Evolutionary conservation across 2,888 invertebrate genomes (phyloP).

Genomic region (Rhodophaea formosa): DNA sequence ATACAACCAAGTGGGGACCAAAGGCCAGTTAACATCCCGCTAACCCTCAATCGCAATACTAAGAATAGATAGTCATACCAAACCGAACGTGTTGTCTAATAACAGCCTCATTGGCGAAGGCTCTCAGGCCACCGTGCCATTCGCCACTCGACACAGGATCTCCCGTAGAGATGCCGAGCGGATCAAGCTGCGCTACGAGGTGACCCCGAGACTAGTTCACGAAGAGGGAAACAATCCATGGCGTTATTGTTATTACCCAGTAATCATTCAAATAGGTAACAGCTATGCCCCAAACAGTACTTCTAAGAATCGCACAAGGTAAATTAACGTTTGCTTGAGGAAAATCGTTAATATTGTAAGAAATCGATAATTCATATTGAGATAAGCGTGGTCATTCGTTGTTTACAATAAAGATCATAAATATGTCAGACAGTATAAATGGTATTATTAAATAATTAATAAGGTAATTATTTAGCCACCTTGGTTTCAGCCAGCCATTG

Average conservation of each 20-base stretch:
- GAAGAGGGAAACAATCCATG: conserved; percentile 42
- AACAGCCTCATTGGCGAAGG: conserved; percentile 76
- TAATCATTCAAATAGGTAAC: background rate
- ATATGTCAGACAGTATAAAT: conserved; percentile 7
- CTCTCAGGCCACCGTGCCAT: conserved; percentile 75
- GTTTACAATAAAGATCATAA: background rate
- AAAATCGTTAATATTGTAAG: background rate
- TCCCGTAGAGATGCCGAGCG: conserved; percentile 92
- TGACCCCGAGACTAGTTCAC: conserved; percentile 92
- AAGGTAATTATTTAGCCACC: conserved; percentile 15
- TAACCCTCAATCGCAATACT: conserved; percentile 54
- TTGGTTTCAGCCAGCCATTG: conserved; percentile 21
- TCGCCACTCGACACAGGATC: conserved; percentile 79
- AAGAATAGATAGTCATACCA: conserved; percentile 58
- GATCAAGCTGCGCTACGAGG: conserved; percentile 95
- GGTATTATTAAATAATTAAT: conserved; percentile 12
- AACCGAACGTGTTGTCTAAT: conserved; percentile 79
- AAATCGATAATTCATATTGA: background rate
- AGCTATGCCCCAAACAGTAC: background rate
- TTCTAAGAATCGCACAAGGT: background rate
- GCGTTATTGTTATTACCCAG: conserved; percentile 23
- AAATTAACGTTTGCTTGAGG: background rate
- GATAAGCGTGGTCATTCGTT: background rate
- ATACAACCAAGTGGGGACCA: background rate
- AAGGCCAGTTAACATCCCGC: conserved; percentile 47